phyloP scores from a whole-genome alignment of 2,888 invertebrate species.

The Apamea monoglypha region DNA sequence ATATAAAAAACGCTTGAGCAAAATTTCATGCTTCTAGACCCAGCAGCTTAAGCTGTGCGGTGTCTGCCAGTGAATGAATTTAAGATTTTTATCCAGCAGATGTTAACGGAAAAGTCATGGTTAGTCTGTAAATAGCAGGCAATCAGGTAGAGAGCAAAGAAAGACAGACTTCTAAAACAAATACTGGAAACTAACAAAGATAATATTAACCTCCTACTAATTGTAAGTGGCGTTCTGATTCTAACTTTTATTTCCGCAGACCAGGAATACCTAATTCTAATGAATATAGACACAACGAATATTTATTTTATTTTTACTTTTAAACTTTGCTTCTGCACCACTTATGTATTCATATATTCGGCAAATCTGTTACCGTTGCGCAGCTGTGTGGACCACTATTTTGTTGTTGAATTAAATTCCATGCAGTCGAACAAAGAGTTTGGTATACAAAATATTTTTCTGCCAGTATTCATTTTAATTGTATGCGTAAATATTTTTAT shows the following conservation, averaged over 20 bases:
- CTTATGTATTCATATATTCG: conserved; percentile 47
- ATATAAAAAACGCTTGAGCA: neutral
- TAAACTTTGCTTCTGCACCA: conserved; percentile 15
- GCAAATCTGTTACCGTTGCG: conserved; percentile 26
- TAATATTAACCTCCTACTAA: neutral
- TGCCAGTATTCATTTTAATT: neutral
- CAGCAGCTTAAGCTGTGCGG: neutral
- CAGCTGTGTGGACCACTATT: conserved; percentile 1
- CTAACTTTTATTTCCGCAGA: conserved; percentile 3
- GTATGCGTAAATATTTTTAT: neutral
- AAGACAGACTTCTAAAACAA: neutral
- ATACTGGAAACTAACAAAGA: neutral
- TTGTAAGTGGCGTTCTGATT: conserved; percentile 1
- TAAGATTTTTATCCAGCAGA: neutral
- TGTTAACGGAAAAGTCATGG: neutral
- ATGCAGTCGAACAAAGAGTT: neutral
- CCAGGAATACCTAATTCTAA: conserved; percentile 19
- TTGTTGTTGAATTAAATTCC: conserved; percentile 35
- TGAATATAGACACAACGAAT: conserved; percentile 13
- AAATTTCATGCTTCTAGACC: neutral
- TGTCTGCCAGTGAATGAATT: neutral
- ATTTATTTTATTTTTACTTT: conserved; percentile 1
- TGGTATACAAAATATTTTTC: neutral
- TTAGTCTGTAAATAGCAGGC: neutral
- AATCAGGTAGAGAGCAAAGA: neutral